Conservation (phyloP, 2,113 vertebrate species). For the Galeopterus variegatus region DNA sequence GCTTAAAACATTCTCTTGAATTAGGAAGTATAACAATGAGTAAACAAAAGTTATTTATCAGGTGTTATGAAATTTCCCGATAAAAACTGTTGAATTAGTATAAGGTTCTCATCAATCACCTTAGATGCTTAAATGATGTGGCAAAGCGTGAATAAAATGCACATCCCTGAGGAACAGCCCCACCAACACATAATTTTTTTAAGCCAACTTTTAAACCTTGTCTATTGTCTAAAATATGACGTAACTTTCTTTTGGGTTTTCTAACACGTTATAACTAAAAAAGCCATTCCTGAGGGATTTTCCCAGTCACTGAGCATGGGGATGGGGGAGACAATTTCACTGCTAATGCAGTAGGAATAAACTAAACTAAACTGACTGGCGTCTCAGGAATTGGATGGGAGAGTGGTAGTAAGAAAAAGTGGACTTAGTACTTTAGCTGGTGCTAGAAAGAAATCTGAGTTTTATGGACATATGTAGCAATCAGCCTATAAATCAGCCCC, state of each 20-base stretch:
- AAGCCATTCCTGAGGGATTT: conserved; percentile 20
- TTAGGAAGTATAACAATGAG: conserved; percentile 12
- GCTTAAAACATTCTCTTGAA: conserved; percentile 4
- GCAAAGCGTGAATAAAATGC: conserved; percentile 24
- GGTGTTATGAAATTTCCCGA: conserved; percentile 32
- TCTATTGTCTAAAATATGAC: background rate
- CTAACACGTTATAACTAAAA: background rate
- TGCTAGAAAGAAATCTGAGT: conserved; percentile 9
- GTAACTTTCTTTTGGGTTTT: background rate
- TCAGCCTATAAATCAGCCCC: background rate
- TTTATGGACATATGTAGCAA: background rate
- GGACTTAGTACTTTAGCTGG: background rate
- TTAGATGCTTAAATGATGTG: background rate
- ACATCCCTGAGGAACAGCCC: background rate
- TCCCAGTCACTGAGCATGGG: background rate
- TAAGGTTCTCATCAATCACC: conserved; percentile 47
- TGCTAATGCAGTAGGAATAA: background rate
- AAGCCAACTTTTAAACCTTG: background rate
- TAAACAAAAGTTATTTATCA: conserved; percentile 65
- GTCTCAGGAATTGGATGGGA: background rate
- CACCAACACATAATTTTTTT: background rate
- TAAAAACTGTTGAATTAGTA: conserved; percentile 52
- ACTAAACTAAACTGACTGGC: background rate
- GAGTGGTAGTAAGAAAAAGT: background rate
- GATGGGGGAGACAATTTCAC: background rate